Conservation (phyloP, 2,888 invertebrate species). For the Heliconius erato region DNA sequence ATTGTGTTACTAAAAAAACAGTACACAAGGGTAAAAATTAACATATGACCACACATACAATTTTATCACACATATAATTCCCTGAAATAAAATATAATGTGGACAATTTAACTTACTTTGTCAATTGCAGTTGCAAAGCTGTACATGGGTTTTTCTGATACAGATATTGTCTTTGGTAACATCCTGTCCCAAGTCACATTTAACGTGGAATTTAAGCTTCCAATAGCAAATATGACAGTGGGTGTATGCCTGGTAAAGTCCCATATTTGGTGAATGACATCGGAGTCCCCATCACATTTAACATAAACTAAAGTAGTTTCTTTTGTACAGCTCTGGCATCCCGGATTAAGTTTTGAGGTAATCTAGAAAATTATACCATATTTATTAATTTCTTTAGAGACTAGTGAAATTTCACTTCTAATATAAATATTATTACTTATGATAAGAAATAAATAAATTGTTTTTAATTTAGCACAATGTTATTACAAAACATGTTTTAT, state of each 20-base stretch:
- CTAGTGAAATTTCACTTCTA: not conserved
- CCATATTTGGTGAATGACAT: constrained; percentile 89
- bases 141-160: constrained; percentile 81
- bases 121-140: constrained; percentile 87
- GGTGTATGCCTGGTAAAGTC: constrained; percentile 87
- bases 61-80: too few species aligned
- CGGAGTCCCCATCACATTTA: constrained; percentile 83
- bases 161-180: constrained; percentile 65
- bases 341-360: constrained; percentile 69
- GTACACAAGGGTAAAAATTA: not conserved
- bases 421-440: not conserved
- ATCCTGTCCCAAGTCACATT: constrained; percentile 81
- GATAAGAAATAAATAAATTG: not conserved
- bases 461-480: not conserved
- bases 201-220: constrained; percentile 76
- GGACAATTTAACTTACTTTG: constrained; percentile 77
- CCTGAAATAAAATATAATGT: not conserved
- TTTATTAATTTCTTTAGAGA: not conserved
- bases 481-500: not conserved
- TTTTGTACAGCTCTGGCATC: constrained; percentile 64
- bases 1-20: not conserved
- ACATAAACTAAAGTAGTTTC: constrained; percentile 81
- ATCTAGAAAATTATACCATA: constrained; percentile 63
- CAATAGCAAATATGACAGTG: constrained; percentile 84
- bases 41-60: not conserved